Conservation (phyloP, 2,797 vertebrate genomes). For the Hoplostethus atlanticus region DNA sequence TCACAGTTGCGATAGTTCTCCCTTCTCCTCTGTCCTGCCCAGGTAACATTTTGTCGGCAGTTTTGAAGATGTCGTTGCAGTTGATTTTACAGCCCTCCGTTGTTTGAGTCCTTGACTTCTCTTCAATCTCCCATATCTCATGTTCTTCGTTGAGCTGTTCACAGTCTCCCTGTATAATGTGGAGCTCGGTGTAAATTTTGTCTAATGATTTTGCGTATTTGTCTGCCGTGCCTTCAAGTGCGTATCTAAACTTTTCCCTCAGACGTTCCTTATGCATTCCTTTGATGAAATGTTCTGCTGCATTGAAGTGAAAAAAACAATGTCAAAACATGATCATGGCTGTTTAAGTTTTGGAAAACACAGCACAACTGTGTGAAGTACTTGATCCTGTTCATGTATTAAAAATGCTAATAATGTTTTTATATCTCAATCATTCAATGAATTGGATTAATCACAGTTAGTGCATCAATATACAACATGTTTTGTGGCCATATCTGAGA, state of each 20-base stretch:
- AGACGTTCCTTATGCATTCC: conserved; percentile 26
- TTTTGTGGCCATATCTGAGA: no score
- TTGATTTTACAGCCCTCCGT: conserved; percentile 29
- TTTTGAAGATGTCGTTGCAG: conserved; percentile 51
- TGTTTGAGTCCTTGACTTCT: conserved; percentile 24
- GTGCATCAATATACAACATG: no score
- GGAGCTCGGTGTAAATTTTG: conserved; percentile 52
- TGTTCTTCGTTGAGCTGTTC: conserved; percentile 43
- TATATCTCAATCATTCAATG: no score
- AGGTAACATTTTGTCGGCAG: background rate
- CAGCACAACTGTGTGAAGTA: background rate
- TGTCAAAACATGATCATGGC: background rate
- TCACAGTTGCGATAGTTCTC: conserved; percentile 26
- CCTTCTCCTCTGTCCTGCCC: background rate
- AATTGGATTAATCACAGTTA: no score
- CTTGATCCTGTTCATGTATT: no score
- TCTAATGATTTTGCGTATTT: conserved; percentile 15
- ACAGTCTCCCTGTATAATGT: conserved; percentile 41
- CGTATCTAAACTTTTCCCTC: conserved; percentile 16
- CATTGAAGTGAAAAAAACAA: background rate
- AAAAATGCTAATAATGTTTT: no score
- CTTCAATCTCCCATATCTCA: conserved; percentile 51
- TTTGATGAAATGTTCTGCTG: conserved; percentile 24
- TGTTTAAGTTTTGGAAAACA: background rate
- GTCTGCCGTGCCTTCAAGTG: conserved; percentile 35